Conservation (phyloP, 2,797 vertebrate species). For the Cynodonichthys magdalenae region DNA sequence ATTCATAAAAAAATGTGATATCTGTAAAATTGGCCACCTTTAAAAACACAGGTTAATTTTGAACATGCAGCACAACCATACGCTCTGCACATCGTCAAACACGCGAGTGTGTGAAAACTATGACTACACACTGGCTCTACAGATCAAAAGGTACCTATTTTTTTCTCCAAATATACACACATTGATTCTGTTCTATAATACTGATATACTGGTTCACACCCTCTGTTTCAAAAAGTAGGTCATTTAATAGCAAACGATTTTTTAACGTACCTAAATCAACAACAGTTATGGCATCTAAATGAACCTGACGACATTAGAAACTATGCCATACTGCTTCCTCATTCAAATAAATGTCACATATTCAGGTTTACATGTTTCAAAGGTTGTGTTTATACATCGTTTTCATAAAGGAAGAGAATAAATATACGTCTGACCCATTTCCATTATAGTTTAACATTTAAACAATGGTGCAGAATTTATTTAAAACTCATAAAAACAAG, state of each 20-base stretch:
- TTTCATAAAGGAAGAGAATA: constrained; percentile 82
- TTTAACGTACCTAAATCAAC: constrained; percentile 75
- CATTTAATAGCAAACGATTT: constrained; percentile 82
- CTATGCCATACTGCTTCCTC: constrained; percentile 81
- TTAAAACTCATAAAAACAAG: constrained; percentile 77
- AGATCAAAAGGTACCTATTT: constrained; percentile 82
- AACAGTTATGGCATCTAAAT: constrained; percentile 84
- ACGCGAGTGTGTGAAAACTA: constrained; percentile 84
- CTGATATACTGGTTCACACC: constrained; percentile 83
- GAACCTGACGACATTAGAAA: constrained; percentile 83
- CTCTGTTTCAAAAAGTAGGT: constrained; percentile 80
- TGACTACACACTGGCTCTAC: constrained; percentile 84
- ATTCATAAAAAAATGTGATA: constrained; percentile 74
- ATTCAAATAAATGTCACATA: constrained; percentile 81
- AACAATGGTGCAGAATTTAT: constrained; percentile 78
- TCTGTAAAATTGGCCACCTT: constrained; percentile 80
- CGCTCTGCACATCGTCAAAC: constrained; percentile 85
- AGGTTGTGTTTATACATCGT: constrained; percentile 78
- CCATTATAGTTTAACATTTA: constrained; percentile 80
- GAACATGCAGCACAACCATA: constrained; percentile 86
- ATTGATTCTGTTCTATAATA: constrained; percentile 84
- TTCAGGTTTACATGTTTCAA: constrained; percentile 80
- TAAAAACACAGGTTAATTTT: constrained; percentile 84
- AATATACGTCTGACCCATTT: constrained; percentile 80
- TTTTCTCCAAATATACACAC: constrained; percentile 85